Evolutionary conservation across 1,140 invertebrate species (phyloP).

Genomic region (Hylaeus anthracinus): DNA sequence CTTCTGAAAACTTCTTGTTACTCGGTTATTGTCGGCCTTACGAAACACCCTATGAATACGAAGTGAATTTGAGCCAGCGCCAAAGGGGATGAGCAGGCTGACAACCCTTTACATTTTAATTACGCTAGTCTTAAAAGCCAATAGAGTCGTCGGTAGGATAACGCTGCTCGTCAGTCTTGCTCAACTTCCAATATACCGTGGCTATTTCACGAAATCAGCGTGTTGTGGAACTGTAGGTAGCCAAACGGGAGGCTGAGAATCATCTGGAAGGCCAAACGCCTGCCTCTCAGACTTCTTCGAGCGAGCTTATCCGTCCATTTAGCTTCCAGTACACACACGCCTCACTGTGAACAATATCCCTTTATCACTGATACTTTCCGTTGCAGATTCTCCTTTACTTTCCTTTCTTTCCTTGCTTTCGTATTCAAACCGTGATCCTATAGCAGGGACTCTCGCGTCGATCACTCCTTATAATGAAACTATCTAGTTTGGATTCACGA

Average conservation of each 20-base stretch:
- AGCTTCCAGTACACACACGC: slow-evolving; percentile 56
- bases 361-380: slow-evolving; percentile 57
- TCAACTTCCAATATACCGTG: slow-evolving; percentile 44
- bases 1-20: neutral
- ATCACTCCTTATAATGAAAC: neutral
- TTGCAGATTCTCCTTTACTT: slow-evolving; percentile 18
- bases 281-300: slow-evolving; percentile 59
- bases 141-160: slow-evolving; percentile 69
- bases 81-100: slow-evolving; percentile 54
- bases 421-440: slow-evolving; percentile 8
- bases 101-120: slow-evolving; percentile 77
- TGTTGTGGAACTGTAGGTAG: neutral
- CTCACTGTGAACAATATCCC: slow-evolving; percentile 56
- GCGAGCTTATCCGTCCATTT: slow-evolving; percentile 69
- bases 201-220: slow-evolving; percentile 32
- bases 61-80: slow-evolving; percentile 51
- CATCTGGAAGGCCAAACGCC: slow-evolving; percentile 30
- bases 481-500: neutral
- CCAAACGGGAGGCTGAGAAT: slow-evolving; percentile 34
- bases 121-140: slow-evolving; percentile 74
- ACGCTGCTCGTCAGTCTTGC: slow-evolving; percentile 37
- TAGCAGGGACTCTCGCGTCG: neutral
- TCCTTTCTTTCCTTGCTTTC: neutral
- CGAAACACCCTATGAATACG: neutral
- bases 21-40: slow-evolving; percentile 7